These are phyloP conservation scores for Drosophila differens DNA, from an alignment of 2,888 invertebrate species.

Conservation along the genomic window DNA sequence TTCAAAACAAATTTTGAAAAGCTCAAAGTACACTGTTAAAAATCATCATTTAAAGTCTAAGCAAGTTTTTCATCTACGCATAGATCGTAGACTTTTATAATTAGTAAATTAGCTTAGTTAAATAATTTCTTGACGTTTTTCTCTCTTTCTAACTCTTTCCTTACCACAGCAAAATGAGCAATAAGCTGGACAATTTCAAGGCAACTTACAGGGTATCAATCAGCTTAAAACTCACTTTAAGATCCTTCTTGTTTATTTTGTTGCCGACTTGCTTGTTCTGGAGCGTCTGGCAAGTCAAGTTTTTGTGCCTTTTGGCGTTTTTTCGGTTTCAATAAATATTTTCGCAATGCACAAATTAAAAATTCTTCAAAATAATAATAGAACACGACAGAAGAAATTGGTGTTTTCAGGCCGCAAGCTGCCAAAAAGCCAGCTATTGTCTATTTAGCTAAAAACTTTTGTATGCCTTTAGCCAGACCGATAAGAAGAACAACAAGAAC, in stretches of 20 bases:
- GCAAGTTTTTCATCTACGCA: no score
- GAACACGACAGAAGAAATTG: constrained; percentile 36
- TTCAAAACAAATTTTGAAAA: fast-evolving
- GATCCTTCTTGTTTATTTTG: constrained; percentile 14
- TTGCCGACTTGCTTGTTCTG: constrained; percentile 21
- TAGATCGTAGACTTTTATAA: no score
- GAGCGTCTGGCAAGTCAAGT: constrained; percentile 42
- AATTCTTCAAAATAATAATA: constrained; percentile 73
- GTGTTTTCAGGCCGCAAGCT: constrained; percentile 43
- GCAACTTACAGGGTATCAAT: not conserved
- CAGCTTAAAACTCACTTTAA: not conserved
- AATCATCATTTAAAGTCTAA: not conserved
- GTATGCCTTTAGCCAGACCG: constrained; percentile 49
- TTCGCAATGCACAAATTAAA: constrained; percentile 80
- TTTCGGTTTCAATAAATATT: constrained; percentile 81
- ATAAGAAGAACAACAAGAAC: constrained; percentile 51
- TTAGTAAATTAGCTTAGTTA: not conserved
- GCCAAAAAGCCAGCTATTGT: constrained; percentile 39
- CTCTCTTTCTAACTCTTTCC: no score
- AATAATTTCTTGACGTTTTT: no score
- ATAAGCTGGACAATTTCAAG: not conserved
- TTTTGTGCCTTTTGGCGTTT: constrained; percentile 60
- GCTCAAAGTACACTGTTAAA: not conserved
- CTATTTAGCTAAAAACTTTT: constrained; percentile 73
- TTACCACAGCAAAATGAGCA: no score